A percentile compares a stretch with the other conserved stretches of the same genome.
phyloP scores from a whole-genome alignment of 2,113 vertebrate genomes.

The Garra rufa region DNA sequence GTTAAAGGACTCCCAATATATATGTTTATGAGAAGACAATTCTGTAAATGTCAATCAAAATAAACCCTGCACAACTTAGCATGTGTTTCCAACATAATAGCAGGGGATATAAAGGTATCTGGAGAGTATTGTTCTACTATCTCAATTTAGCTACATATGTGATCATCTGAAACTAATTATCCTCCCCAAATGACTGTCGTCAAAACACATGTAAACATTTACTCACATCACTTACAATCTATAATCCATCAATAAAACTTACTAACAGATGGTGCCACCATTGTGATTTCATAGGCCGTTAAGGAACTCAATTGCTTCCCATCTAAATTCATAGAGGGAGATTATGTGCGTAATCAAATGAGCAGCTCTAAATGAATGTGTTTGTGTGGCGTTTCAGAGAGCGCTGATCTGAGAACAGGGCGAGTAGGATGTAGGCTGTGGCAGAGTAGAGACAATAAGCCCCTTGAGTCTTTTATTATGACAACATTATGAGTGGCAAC shows the following conservation, averaged over 20 bases:
- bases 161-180: slow-evolving; percentile 42
- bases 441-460: slow-evolving; percentile 4
- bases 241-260: slow-evolving; percentile 50
- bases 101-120: neutral
- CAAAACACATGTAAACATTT: slow-evolving; percentile 49
- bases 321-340: slow-evolving; percentile 50
- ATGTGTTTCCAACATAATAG: slow-evolving; percentile 1
- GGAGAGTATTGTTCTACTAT: neutral
- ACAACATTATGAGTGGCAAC: slow-evolving; percentile 45
- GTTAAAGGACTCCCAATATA: slow-evolving; percentile 8
- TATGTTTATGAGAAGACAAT: slow-evolving; percentile 12
- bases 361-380: slow-evolving; percentile 30
- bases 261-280: slow-evolving; percentile 39
- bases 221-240: slow-evolving; percentile 51
- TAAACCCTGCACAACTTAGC: neutral
- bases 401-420: neutral
- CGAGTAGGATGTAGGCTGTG: slow-evolving; percentile 1
- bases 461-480: slow-evolving; percentile 42
- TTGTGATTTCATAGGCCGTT: slow-evolving; percentile 44
- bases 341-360: slow-evolving; percentile 51
- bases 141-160: slow-evolving; percentile 27
- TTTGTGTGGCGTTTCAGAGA: slow-evolving; percentile 20
- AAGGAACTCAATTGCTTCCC: slow-evolving; percentile 43
- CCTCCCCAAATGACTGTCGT: slow-evolving; percentile 30
- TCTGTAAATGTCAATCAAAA: slow-evolving; percentile 33